phyloP scores from a whole-genome alignment of 2,797 vertebrate species.

The Eulemur mongoz region DNA sequence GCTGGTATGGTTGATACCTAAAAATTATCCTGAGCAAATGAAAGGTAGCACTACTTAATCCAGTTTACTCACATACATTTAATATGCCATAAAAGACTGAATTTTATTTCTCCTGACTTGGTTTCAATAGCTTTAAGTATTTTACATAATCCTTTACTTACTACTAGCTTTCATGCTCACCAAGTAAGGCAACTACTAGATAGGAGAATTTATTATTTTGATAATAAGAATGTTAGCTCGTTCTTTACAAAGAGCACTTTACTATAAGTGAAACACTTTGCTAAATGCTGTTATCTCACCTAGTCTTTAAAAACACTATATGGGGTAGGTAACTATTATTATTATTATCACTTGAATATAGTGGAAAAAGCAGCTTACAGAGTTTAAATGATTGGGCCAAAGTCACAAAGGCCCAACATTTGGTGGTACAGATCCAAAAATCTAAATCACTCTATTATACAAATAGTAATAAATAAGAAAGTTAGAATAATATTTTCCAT shows the following conservation, averaged over 20 bases:
- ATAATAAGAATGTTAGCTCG: not conserved
- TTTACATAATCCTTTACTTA: not conserved
- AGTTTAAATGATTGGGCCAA: slow-evolving; percentile 18
- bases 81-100: not conserved
- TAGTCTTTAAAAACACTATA: slow-evolving; percentile 9
- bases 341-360: not conserved
- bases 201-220: not conserved
- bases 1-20: not conserved
- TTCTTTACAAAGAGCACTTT: slow-evolving; percentile 9
- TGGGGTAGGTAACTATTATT: not conserved
- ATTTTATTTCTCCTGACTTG: slow-evolving; percentile 11
- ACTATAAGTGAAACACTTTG: not conserved
- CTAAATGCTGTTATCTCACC: not conserved
- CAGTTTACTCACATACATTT: not conserved
- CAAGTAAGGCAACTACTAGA: not conserved
- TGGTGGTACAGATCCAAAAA: not conserved
- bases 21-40: not conserved
- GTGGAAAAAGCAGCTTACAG: not conserved
- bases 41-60: not conserved
- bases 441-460: not conserved
- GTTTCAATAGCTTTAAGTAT: not conserved
- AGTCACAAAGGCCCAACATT: not conserved
- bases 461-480: not conserved
- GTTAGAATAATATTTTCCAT: slow-evolving; percentile 3
- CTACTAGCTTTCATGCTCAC: not conserved